These are phyloP conservation scores for Parauchenoglanis punctatus DNA, from an alignment of 2,797 vertebrate genomes.

Conservation along the genomic window DNA sequence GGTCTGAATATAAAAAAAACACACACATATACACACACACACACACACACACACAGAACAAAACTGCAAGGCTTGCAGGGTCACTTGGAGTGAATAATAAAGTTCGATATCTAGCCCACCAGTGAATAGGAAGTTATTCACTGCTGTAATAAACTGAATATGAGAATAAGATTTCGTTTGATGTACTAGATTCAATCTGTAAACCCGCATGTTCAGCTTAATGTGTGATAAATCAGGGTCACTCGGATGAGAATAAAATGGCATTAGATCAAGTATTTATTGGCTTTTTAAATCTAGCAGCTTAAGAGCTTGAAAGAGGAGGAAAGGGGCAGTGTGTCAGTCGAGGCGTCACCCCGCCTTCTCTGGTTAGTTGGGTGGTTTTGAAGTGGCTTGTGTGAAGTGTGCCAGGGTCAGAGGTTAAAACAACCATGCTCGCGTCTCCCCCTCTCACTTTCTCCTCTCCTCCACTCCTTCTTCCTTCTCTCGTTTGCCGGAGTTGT, in stretches of 20 bases:
- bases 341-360: constrained; percentile 52
- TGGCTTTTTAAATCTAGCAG: constrained; percentile 34
- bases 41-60: background rate
- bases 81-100: constrained; percentile 11
- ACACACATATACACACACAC: background rate
- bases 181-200: background rate
- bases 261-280: constrained; percentile 1
- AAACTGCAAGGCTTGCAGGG: background rate
- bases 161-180: background rate
- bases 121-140: constrained; percentile 22
- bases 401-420: constrained; percentile 79
- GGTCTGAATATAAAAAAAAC: constrained; percentile 52
- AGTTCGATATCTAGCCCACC: background rate
- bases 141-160: background rate
- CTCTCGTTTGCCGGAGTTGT: constrained; percentile 3
- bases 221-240: background rate
- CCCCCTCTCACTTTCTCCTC: constrained; percentile 47
- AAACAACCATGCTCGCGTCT: constrained; percentile 75
- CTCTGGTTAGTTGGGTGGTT: constrained; percentile 65
- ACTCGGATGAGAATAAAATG: background rate
- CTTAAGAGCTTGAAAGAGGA: constrained; percentile 33
- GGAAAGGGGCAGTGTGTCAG: constrained; percentile 46
- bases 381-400: constrained; percentile 79
- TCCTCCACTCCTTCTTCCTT: constrained; percentile 48
- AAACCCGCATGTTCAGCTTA: background rate